Base-by-base conservation (phyloP, 2,113 vertebrate genomes). In the Pedionomus torquatus region DNA sequence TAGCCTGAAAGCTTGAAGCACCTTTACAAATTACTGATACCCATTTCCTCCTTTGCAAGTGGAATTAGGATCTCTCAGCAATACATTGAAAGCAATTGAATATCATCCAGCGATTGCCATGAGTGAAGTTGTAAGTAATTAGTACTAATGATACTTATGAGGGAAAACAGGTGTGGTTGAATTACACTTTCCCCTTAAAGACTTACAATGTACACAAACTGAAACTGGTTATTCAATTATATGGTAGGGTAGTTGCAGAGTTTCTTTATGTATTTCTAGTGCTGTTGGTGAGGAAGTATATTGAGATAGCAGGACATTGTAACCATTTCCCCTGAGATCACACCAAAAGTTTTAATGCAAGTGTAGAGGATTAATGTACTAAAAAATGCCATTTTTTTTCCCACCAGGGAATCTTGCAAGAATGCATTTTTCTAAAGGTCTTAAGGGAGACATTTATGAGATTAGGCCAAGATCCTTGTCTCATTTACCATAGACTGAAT, bases 41-140 rank as follows among this genome's bases (percentile, higher is more conserved):
- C 33, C 24, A 18, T 76, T 91, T 87, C 41, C 48, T 82, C 86
- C 61, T 24, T 83, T 77, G 55, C 37, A 74, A 83, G 58, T 86
- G 60, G n/a, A 43, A 84, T 93, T 90, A 64, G 43, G 25, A 64
- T 88, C 71, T 92, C 92, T 95, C 51, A 83, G 93, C 77, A 87
- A 76, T 95, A 91, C 94, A 93, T 93, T 96, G 95, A 97, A 97
- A 96, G 96, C 69, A 97, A 89, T 90, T 55, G 28, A 97, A 85
- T 97, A 93, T 95, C 92, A 95, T 97, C 82, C 95, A 97, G 88
- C 43, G 11, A 78, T 95, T 98, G 92, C 93, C 93, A 87, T 90
- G 79, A 95, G 93, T 97, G 95, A 98, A 93, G 95, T 96, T 97
- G 85, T 97, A 92, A 96, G 95, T 95, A 97, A 94, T 98, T 98